Evolutionary conservation across 2,888 invertebrate genomes (phyloP), one percentile per base, ranked within the genome.

Genomic region (Smittia sp.): DNA sequence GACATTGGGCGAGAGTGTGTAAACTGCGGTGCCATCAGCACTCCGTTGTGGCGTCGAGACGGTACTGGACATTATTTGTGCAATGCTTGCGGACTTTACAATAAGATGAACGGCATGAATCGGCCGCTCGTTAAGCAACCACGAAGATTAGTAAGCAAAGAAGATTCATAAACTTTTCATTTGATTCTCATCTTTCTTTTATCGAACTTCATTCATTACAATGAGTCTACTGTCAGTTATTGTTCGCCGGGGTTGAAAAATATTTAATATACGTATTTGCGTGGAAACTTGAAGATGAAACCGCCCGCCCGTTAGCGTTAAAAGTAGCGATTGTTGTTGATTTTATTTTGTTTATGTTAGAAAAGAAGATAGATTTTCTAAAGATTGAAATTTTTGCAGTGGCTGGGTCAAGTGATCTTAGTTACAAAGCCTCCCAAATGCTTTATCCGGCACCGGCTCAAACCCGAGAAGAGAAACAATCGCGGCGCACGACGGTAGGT

Each of bases 61-160:
- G 96, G 96, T 83, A 96, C 96, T 79, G 98, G 98, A 77, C 97
- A 98, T 86, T 98, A 98, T 86, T 90, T 98, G 79, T 99, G 99
- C 89, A 99, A 99, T 87, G 98, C 98, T 77, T 99, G 99, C 85
- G 98, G 98, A 79, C 92, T 99, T 78, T 98, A 98, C 87, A 91
- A 92, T 85, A 95, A 94, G 87, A 93, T 95, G 93, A 96, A 96
- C 84, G 94, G 95, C 81, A 91, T 93, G 87, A 94, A 94, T 85
- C 88, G 95, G 80, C 95, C 96, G 75, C 86, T 95, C 80, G 91
- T 93, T 80, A 94, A 93, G 86, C 94, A 93, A 83, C 92, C 94
- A 81, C 89, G 94, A 84, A 88, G 95, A 86, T 87, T 93, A 91
- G 95, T 95, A 89, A 83, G 78, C 79, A 77, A 74, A 66, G 67